A percentile compares a stretch with the other conserved stretches of the same genome.
Evolutionary conservation across 1,140 invertebrate species (phyloP).

Genomic region (Physella acuta): DNA sequence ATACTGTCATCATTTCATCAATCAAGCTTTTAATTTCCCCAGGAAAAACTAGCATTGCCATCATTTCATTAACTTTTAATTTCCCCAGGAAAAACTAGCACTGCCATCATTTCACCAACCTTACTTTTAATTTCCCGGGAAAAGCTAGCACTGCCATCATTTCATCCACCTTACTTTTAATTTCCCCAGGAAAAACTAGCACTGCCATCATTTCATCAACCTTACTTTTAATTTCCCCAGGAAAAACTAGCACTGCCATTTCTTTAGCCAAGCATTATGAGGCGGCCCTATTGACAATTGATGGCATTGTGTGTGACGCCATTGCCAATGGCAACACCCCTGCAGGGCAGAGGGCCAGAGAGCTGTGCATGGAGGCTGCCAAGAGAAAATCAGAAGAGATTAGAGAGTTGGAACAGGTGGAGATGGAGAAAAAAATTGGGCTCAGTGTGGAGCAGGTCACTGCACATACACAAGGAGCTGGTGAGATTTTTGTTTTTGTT

Average conservation of each 20-base stretch:
- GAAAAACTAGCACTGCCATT: constrained; percentile 53
- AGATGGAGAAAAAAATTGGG: constrained; percentile 48
- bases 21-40: too few relatives aligned
- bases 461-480: constrained; percentile 54
- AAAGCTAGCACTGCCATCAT: too few relatives aligned
- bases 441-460: constrained; percentile 58
- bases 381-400: constrained; percentile 51
- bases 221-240: constrained; percentile 40
- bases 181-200: too few relatives aligned
- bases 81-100: too few relatives aligned
- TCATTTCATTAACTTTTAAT: too few relatives aligned
- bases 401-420: constrained; percentile 45
- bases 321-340: constrained; percentile 56
- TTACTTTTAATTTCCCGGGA: too few relatives aligned
- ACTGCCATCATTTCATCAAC: too few relatives aligned
- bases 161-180: too few relatives aligned
- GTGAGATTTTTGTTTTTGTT: constrained; percentile 32
- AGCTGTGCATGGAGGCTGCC: constrained; percentile 57
- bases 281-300: constrained; percentile 56
- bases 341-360: constrained; percentile 50
- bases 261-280: constrained; percentile 57
- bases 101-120: too few relatives aligned
- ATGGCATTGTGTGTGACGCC: constrained; percentile 57
- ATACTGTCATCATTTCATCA: too few relatives aligned
- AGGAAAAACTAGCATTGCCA: not conserved